phyloP scores from a whole-genome alignment of 2,888 invertebrate species.

The Venusia cambrica region DNA sequence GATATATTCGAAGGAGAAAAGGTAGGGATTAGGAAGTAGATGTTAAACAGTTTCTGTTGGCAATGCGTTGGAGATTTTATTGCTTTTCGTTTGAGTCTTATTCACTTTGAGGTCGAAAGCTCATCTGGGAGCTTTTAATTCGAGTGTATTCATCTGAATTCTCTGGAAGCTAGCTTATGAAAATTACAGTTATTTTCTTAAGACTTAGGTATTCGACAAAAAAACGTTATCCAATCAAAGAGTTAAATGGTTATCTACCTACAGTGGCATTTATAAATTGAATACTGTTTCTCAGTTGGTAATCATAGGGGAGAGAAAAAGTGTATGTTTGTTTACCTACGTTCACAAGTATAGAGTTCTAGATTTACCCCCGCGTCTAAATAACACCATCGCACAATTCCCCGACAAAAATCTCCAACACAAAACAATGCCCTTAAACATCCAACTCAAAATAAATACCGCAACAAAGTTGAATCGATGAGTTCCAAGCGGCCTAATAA shows the following conservation, averaged over 20 bases:
- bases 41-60: conserved; percentile 55
- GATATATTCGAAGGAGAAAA: conserved; percentile 50
- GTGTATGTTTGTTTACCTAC: no score
- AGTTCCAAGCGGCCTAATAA: conserved; percentile 69
- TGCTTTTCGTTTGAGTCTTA: conserved; percentile 35
- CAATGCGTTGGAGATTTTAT: conserved; percentile 43
- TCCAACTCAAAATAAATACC: conserved; percentile 58
- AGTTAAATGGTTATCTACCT: no score
- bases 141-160: no score
- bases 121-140: conserved; percentile 21
- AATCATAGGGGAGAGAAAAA: no score
- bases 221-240: no score
- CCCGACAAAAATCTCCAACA: conserved; percentile 20
- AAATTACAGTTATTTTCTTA: no score
- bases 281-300: no score
- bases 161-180: no score
- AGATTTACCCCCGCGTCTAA: not conserved
- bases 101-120: conserved; percentile 29
- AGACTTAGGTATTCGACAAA: no score
- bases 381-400: conserved; percentile 14
- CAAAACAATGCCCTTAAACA: conserved; percentile 31
- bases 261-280: no score
- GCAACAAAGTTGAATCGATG: conserved; percentile 73
- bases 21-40: conserved; percentile 57
- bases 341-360: not conserved